phyloP scores from a whole-genome alignment of 2,797 vertebrate genomes.

The Octomys mimax region DNA sequence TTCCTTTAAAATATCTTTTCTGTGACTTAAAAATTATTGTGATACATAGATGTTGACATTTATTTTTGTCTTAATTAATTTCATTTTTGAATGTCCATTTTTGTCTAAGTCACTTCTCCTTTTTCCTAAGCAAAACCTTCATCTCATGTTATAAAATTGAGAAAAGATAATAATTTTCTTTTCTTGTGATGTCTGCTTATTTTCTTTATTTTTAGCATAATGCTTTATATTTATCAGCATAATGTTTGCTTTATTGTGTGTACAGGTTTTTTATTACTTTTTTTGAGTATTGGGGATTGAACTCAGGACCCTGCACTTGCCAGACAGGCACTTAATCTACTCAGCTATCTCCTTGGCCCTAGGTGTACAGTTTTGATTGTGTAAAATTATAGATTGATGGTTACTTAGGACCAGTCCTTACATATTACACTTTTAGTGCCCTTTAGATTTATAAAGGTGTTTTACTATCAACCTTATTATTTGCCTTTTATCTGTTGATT shows the following conservation, averaged over 20 bases:
- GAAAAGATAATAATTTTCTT: background rate
- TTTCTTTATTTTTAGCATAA: background rate
- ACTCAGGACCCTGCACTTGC: no score
- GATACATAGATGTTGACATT: background rate
- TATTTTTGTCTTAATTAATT: background rate
- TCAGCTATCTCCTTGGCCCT: no score
- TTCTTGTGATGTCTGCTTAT: background rate
- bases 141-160: background rate
- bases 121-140: background rate
- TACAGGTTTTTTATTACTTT: no score
- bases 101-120: background rate
- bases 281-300: no score
- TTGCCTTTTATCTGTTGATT: background rate
- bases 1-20: background rate
- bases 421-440: background rate
- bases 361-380: no score
- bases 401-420: background rate
- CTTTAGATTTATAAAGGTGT: background rate
- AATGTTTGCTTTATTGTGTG: background rate
- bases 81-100: background rate
- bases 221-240: no score
- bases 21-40: background rate
- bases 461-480: background rate
- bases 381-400: background rate
- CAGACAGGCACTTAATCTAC: no score